Conservation (phyloP, 2,797 vertebrate species). For the Synanceia verrucosa region DNA sequence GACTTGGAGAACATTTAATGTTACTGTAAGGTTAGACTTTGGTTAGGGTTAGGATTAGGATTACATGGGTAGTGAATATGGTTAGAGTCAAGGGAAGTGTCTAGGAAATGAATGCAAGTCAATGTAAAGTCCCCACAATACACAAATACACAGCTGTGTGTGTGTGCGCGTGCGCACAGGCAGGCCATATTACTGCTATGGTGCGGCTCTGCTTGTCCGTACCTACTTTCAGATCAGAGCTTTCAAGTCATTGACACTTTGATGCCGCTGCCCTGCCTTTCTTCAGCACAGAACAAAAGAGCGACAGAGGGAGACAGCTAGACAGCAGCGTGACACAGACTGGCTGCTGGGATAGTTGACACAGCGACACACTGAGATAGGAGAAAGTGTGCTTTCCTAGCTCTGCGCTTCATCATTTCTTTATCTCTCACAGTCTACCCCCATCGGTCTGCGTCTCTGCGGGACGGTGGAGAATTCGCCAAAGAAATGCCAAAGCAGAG, state of each 20-base stretch:
- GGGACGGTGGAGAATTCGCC: conserved; percentile 19
- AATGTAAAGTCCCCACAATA: no score
- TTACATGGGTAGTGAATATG: no score
- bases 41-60: no score
- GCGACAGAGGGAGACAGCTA: conserved; percentile 52
- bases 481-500: conserved; percentile 59
- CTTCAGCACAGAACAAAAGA: conserved; percentile 62
- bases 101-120: no score
- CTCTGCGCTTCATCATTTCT: conserved; percentile 46
- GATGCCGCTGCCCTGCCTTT: conserved; percentile 54
- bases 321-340: conserved; percentile 46
- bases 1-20: no score
- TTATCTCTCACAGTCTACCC: conserved; percentile 26
- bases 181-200: conserved; percentile 25
- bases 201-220: conserved; percentile 25
- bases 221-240: conserved; percentile 49
- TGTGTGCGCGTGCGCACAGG: conserved; percentile 30
- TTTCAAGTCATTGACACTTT: conserved; percentile 67
- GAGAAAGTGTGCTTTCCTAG: conserved; percentile 31
- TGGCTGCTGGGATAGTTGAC: conserved; percentile 62
- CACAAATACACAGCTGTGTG: no score
- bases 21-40: no score
- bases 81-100: no score
- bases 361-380: conserved; percentile 53
- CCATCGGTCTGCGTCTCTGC: conserved; percentile 20